Evolutionary conservation across 2,113 vertebrate species (phyloP).

Genomic region (Calyptomena viridis): DNA sequence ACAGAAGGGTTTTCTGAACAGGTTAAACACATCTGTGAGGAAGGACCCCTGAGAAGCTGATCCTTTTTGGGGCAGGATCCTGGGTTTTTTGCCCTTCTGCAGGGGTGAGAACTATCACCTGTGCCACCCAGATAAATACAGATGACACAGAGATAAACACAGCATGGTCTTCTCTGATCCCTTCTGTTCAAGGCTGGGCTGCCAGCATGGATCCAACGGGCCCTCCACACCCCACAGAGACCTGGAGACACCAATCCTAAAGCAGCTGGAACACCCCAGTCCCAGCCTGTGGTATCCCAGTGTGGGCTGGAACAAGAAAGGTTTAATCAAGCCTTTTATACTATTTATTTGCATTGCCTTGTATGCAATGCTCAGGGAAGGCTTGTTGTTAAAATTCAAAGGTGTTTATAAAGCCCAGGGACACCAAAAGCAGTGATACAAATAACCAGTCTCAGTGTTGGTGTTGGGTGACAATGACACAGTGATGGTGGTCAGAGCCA

Average conservation of each 20-base stretch:
- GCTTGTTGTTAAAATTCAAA: background rate
- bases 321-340: background rate
- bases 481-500: background rate
- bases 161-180: background rate
- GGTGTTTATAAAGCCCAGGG: background rate
- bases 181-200: background rate
- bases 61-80: background rate
- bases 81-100: background rate
- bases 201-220: background rate
- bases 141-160: background rate
- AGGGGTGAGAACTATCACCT: rapidly evolving
- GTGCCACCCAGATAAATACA: background rate
- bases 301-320: background rate
- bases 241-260: background rate
- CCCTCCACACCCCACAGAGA: rapidly evolving
- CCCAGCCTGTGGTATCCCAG: background rate
- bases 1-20: background rate
- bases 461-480: background rate
- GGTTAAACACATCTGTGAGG: background rate
- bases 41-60: background rate
- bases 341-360: background rate
- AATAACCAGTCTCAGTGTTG: background rate
- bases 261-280: background rate
- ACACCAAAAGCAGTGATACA: background rate
- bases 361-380: background rate